Evolutionary conservation across 1,140 invertebrate species (phyloP), one percentile per base, ranked within the genome.

Genomic region (Artemia franciscana): DNA sequence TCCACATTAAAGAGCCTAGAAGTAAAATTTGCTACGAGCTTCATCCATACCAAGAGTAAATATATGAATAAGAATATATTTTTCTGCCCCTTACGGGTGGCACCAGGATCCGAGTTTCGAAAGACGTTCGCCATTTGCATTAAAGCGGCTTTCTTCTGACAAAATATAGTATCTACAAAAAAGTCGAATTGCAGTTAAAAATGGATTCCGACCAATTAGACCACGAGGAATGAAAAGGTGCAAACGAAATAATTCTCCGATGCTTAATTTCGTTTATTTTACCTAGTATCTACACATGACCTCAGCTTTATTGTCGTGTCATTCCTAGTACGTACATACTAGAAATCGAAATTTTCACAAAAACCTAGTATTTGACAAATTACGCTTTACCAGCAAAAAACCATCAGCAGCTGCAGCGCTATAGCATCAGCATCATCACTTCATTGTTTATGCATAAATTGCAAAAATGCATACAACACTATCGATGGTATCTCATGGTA

Each of bases 61-160:
- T n/a, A n/a, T n/a, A n/a, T n/a, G n/a, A n/a, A n/a, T n/a, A n/a
- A n/a, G n/a, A n/a, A n/a, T n/a, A n/a, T n/a, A n/a, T n/a, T n/a
- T n/a, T 88, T 92, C 68, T 98, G 92, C 39, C 99, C 74, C 63
- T 95, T 91, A 68, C 90, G 87, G 60, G 85, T 89, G 0, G 90
- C 92, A 70, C 98, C 95, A 0, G 96, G 96, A 76, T 99, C 93
- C 18, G 99, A 76, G 72, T 97, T 86, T 66, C 88, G 84, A 61
- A 92, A 97, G 2, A 91, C 82, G 66, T 95, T 89, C 75, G 98
- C 98, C 94, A 99, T 98, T 68, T 18, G 39, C 39, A 51, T 12
- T 3, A 51, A n/a, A 7, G 7, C 30, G 30, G 30, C 30, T 39
- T 7, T 39, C 30, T n/a, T 39, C 30, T n/a, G 30, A 39, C 30